Evolutionary conservation across 2,888 invertebrate species (phyloP), one percentile per base, ranked within the genome.

Genomic region (Gymnoscelis rufifasciata): DNA sequence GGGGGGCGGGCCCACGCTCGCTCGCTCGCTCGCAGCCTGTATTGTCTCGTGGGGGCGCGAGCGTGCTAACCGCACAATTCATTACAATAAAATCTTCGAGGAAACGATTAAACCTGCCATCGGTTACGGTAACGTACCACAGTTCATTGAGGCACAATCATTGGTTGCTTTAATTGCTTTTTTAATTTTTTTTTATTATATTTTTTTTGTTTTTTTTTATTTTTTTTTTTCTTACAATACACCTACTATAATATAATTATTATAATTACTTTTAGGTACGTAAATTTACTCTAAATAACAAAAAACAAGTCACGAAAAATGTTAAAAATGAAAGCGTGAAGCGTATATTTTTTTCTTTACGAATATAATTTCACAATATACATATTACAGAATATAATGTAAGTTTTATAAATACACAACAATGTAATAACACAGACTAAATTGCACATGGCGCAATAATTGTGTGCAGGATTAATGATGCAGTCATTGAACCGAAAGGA

Each of bases 111-210:
- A 73, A 82, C 81, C 83, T 80, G 84, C 83, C 84, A 78, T 82
- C 78, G 74, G 79, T 82, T 81, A 83, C 80, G 88, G 88, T 88
- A 87, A 86, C 88, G 88, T 87, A 88, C 87, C 87, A 88, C 88
- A 86, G 84, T 83, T 86, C 78, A 86, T 86, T 86, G 87, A 88
- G 88, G 88, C 88, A 88, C 88, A 87, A 88, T 87, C 86, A 88
- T 88, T 88, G 88, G 88, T 88, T 87, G 83, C 75, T 84, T 86
- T 80, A 75, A 81, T 84, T 86, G 80, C 82, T 87, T 83, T 83
- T 76, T 68, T 69, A 73, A 74, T 75, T 71, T 69, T 63, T 66
- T 58, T 63, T 62, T 66, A 61, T 59, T 69, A 70, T 66, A 61
- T 59, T 64, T 66, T 66, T 65, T 61, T 69, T 68, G 67, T 57